Percentiles rank a stretch among this genome's conserved stretches.
These are phyloP conservation scores for Parazoanthus darwini DNA, from an alignment of 92 coral and sea anemone species.

Conservation along the genomic window DNA sequence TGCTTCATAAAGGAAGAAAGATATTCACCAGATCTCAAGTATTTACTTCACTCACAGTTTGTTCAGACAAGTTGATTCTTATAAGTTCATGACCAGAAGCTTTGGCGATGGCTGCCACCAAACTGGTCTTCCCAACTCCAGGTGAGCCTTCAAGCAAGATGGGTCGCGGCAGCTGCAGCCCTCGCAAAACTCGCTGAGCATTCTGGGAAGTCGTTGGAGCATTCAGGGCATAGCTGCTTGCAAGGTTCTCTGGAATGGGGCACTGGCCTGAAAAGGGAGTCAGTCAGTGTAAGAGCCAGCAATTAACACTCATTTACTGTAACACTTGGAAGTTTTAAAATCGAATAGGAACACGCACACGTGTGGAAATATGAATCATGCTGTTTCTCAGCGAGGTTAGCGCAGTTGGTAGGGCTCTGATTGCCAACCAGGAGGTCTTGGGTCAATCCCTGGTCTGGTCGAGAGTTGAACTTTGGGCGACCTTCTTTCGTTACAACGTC, in stretches of 20 bases:
- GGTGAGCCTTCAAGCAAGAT: constrained; percentile 98
- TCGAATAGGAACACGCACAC: neutral
- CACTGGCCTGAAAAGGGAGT: constrained; percentile 60
- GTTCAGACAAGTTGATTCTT: constrained; percentile 95
- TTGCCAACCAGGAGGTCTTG: too few relatives aligned
- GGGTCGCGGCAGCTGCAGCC: constrained; percentile 86
- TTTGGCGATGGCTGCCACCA: constrained; percentile 93
- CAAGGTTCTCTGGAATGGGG: constrained; percentile 55
- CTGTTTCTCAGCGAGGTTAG: too few relatives aligned
- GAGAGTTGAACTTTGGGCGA: too few relatives aligned
- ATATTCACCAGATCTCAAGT: neutral
- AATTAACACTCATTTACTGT: too few relatives aligned
- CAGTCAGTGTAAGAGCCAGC: neutral
- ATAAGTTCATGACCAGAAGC: constrained; percentile 90
- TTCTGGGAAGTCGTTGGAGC: constrained; percentile 96
- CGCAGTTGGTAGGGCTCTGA: too few relatives aligned
- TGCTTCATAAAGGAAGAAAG: too few relatives aligned
- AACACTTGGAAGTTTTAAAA: neutral
- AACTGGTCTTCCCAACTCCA: constrained; percentile 98
- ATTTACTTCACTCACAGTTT: constrained; percentile 73
- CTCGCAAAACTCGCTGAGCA: constrained; percentile 82
- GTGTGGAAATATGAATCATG: too few relatives aligned
- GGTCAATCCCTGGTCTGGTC: too few relatives aligned
- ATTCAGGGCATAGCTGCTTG: constrained; percentile 71
- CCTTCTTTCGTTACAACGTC: too few relatives aligned